Percentiles rank a stretch among this genome's conserved stretches.
Evolutionary conservation across 1,140 invertebrate genomes (phyloP).

Genomic region (Drosophila sp.): DNA sequence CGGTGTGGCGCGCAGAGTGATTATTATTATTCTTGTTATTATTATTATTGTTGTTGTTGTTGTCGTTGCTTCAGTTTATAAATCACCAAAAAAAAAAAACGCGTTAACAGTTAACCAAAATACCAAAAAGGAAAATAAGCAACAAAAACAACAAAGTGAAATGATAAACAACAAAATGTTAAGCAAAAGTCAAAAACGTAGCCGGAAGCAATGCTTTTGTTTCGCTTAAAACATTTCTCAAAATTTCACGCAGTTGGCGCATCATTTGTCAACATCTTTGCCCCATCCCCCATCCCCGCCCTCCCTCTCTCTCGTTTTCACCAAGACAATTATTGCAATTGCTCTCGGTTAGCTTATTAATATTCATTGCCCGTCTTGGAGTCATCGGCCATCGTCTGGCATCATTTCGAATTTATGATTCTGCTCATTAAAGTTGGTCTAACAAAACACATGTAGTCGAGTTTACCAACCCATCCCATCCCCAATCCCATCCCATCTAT

Average conservation of each 20-base stretch:
- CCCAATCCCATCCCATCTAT: background rate
- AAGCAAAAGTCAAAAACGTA: slow-evolving; percentile 69
- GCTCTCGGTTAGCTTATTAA: slow-evolving; percentile 72
- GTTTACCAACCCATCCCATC: background rate
- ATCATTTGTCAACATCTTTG: slow-evolving; percentile 61
- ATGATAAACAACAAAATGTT: slow-evolving; percentile 45
- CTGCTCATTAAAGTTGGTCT: slow-evolving; percentile 65
- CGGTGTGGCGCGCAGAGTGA: slow-evolving; percentile 40
- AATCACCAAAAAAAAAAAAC: slow-evolving; percentile 49
- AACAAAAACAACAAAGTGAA: slow-evolving; percentile 26
- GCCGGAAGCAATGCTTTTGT: slow-evolving; percentile 53
- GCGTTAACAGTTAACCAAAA: slow-evolving; percentile 68
- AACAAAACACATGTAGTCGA: slow-evolving; percentile 51
- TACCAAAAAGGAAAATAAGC: slow-evolving; percentile 50
- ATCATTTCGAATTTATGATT: slow-evolving; percentile 69
- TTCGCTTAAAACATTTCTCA: slow-evolving; percentile 50
- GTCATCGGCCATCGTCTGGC: slow-evolving; percentile 17
- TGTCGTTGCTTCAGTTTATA: slow-evolving; percentile 33
- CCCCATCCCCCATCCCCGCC: background rate
- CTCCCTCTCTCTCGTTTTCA: background rate
- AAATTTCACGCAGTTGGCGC: slow-evolving; percentile 62
- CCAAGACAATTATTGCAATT: slow-evolving; percentile 64
- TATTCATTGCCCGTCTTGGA: slow-evolving; percentile 60
- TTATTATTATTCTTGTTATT: slow-evolving; percentile 50
- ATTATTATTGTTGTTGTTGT: slow-evolving; percentile 18